Evolutionary conservation across 2,888 invertebrate species (phyloP), one percentile per base, ranked within the genome.

Genomic region (Monopis laevigella): DNA sequence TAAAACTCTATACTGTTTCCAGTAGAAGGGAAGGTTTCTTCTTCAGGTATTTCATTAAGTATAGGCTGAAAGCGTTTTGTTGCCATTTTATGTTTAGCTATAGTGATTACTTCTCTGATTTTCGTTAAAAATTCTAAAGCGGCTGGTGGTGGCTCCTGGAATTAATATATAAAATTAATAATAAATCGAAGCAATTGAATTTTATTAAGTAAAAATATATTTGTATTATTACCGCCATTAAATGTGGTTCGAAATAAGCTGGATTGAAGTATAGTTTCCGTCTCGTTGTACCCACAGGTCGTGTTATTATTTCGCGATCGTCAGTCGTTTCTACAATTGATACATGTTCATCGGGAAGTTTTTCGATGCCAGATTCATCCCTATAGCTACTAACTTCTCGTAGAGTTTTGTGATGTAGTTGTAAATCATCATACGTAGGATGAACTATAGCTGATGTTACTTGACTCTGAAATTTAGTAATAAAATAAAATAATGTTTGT

Each of bases 241-340:
- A 65, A 51, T 94, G 91, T 17, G 91, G 90, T 62, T 96, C 95
- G 57, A 96, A 94, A 62, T 94, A 96, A 5, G 94, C 93, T 0
- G 93, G 93, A 64, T 93, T 94, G 57, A 94, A 94, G 60, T 93
- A 94, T 2, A 94, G 77, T 58, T 93, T 93, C 49, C 89, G 84
- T 41, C 93, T 81, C 1, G 88, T 87, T 17, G 86, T 87, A 8
- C 90, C 90, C 46, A 86, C 85, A 8, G 86, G 85, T 51, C 86
- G 77, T 7, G 88, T 75, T 39, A 73, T 78, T 49, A 90, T 89
- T 49, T 87, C 82, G 44, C 86, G 75, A 39, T 89, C 88, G 46
- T 90, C 89, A 47, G 88, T 83, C 3, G 92, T 92, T 68, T 93
- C 93, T 6, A 92, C 87, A 43, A 93, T 92, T 2, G 92, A 88